phyloP scores from a whole-genome alignment of 2,113 vertebrate species.

The Recurvirostra avosetta region DNA sequence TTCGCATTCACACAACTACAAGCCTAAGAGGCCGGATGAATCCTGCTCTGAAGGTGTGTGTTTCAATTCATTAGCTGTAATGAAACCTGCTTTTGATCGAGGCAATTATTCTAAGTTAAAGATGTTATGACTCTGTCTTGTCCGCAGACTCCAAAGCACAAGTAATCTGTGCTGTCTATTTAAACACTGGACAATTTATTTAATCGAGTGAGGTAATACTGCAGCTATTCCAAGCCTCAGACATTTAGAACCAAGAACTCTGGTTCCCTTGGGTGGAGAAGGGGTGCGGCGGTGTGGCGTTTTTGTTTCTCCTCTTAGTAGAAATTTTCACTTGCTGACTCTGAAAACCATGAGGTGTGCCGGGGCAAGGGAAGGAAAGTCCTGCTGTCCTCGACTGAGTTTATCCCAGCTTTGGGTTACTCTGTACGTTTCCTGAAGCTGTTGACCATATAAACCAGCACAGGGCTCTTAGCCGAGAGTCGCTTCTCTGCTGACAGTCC shows the following conservation, averaged over 20 bases:
- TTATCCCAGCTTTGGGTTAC: not conserved
- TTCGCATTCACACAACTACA: not conserved
- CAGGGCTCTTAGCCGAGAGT: not conserved
- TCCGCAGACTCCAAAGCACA: not conserved
- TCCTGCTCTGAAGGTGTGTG: not conserved
- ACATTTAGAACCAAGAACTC: not conserved
- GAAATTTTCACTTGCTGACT: not conserved
- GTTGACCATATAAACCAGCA: not conserved
- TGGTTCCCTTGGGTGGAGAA: not conserved
- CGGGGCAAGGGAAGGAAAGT: not conserved
- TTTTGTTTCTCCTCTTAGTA: not conserved
- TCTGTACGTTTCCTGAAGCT: not conserved
- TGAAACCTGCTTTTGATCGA: not conserved
- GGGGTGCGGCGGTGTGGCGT: not conserved
- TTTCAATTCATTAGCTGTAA: not conserved
- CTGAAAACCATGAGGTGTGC: not conserved
- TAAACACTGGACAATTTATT: not conserved
- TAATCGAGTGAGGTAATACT: not conserved
- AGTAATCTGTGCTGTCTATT: not conserved
- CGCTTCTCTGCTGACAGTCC: not conserved
- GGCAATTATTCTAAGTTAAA: not conserved
- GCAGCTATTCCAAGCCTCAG: not conserved
- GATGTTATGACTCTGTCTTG: not conserved
- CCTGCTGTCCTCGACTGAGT: not conserved
- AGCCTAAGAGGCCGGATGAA: not conserved